Percentiles rank a stretch among this genome's conserved stretches.
Conservation (phyloP, 2,888 invertebrate genomes). For the Hydriomena furcata region DNA sequence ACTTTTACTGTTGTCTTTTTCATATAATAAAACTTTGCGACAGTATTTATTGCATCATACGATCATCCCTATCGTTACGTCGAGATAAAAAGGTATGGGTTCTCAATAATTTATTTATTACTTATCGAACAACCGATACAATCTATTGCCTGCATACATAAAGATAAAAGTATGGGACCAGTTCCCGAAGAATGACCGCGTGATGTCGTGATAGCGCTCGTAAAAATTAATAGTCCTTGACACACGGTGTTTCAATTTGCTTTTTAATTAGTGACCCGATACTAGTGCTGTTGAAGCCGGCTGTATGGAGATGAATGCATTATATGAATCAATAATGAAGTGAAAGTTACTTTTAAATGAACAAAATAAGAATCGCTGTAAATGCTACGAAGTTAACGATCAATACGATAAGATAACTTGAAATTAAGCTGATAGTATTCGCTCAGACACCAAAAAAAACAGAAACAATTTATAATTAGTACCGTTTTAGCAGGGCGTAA, state of each 20-base stretch:
- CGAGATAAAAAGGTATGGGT: conserved; percentile 49
- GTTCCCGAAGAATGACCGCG: conserved; percentile 33
- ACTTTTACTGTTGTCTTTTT: too few relatives aligned
- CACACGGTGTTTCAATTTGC: conserved; percentile 68
- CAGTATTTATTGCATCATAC: neutral
- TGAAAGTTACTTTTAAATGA: conserved; percentile 18
- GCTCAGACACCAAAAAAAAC: too few relatives aligned
- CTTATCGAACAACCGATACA: conserved; percentile 56
- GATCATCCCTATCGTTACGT: conserved; percentile 9
- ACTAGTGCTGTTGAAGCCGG: conserved; percentile 14
- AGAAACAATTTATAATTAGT: too few relatives aligned
- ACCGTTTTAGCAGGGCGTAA: too few relatives aligned
- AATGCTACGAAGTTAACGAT: too few relatives aligned
- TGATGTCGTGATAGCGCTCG: conserved; percentile 58
- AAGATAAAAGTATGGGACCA: conserved; percentile 52
- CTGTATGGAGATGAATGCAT: conserved; percentile 24
- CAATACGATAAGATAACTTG: too few relatives aligned
- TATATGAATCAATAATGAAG: conserved; percentile 30
- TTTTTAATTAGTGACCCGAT: conserved; percentile 60
- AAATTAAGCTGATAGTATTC: too few relatives aligned
- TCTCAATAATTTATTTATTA: conserved; percentile 66
- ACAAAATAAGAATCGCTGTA: conserved; percentile 4
- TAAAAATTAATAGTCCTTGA: conserved; percentile 74
- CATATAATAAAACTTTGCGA: neutral
- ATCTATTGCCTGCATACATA: conserved; percentile 62